Evolutionary conservation across 2,888 invertebrate species (phyloP).

Genomic region (Torymus auratus): DNA sequence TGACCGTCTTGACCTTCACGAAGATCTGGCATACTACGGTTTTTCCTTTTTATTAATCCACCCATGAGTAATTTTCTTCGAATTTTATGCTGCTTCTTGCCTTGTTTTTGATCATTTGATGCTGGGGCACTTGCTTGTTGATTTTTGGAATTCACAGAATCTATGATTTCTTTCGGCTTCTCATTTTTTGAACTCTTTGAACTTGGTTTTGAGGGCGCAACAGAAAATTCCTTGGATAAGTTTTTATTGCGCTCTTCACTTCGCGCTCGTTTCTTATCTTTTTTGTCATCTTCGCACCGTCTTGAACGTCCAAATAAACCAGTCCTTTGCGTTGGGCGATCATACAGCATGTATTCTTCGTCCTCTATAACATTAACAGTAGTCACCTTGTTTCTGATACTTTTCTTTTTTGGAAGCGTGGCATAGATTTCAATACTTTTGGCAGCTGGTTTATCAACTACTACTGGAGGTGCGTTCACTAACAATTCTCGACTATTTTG

Average conservation of each 20-base stretch:
- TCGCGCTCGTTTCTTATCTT: conserved; percentile 86
- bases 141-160: conserved; percentile 78
- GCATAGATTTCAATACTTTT: conserved; percentile 94
- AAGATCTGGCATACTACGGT: conserved; percentile 93
- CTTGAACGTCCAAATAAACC: conserved; percentile 84
- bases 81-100: conserved; percentile 94
- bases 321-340: conserved; percentile 84
- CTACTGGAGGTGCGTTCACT: conserved; percentile 67
- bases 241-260: conserved; percentile 91
- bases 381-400: conserved; percentile 80
- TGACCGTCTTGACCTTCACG: conserved; percentile 86
- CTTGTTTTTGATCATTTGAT: conserved; percentile 81
- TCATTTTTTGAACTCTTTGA: conserved; percentile 72
- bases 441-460: conserved; percentile 74
- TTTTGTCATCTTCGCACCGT: conserved; percentile 83
- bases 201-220: conserved; percentile 79
- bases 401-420: conserved; percentile 91
- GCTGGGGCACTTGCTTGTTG: conserved; percentile 48
- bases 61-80: conserved; percentile 92
- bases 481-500: conserved; percentile 82
- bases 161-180: conserved; percentile 80
- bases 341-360: conserved; percentile 82
- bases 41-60: conserved; percentile 90
- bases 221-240: conserved; percentile 83
- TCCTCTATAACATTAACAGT: conserved; percentile 85